Percentiles rank a stretch among this genome's conserved stretches.
These are phyloP conservation scores for Numida meleagris DNA, from an alignment of 2,113 vertebrate genomes.

Conservation along the genomic window DNA sequence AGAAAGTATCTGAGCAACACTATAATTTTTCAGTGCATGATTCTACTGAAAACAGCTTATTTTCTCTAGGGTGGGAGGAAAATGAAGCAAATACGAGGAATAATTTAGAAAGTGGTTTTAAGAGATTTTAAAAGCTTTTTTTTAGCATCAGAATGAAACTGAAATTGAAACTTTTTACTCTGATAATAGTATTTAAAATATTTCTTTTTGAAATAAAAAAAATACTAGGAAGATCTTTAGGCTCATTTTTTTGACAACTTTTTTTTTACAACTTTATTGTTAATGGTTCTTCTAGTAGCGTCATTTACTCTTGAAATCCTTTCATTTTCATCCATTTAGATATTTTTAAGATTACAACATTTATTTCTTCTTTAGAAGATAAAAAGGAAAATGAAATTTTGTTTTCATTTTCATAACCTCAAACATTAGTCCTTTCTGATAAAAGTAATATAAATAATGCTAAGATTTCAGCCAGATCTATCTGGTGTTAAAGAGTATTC, in stretches of 20 bases:
- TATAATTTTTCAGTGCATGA: not conserved
- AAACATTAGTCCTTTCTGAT: not conserved
- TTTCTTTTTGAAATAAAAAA: not conserved
- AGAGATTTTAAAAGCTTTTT: not conserved
- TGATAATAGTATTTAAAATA: not conserved
- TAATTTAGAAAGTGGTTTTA: not conserved
- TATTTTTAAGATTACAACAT: not conserved
- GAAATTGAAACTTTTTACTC: not conserved
- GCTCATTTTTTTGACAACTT: not conserved
- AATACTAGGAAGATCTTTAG: not conserved
- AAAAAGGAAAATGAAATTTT: not conserved
- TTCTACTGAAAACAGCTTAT: not conserved
- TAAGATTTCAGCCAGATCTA: not conserved
- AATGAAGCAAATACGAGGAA: not conserved
- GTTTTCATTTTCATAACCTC: not conserved
- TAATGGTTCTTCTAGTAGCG: not conserved
- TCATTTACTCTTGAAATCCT: not conserved
- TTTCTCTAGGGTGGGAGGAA: not conserved
- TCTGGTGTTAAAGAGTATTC: not conserved
- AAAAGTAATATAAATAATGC: not conserved
- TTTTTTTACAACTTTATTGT: not conserved
- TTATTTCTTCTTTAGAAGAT: not conserved
- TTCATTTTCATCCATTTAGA: not conserved
- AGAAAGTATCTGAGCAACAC: not conserved
- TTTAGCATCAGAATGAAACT: not conserved